Evolutionary conservation across 1,140 invertebrate genomes (phyloP), one percentile per base, ranked within the genome.

Genomic region (Hydropsyche tenuis): DNA sequence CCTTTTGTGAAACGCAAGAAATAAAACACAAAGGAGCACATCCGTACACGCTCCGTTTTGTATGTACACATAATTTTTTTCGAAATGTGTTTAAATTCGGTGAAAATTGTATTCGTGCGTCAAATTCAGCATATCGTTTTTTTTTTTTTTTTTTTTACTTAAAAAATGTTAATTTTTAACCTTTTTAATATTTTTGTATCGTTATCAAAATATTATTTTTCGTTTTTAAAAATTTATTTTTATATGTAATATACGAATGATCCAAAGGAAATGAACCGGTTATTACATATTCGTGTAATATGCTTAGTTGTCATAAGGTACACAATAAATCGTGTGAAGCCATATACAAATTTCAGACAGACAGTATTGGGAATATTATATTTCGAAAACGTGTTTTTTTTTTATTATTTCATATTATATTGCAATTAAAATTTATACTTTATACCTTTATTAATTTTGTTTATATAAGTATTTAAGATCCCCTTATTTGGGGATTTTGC

Each of bases 271-370:
- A 68, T 16, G 22, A 68, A 27, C 23, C 42, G 16, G 45, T 68
- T 68, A 68, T 68, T 68, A 68, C 65, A 16, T 45, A 22, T 22
- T 23, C 1, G 6, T 23, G 22, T 68, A 68, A 68, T 68, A 46
- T 48, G 20, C 65, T 46, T 68, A 68, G 7, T 23, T 22, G 22
- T 48, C 23, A 22, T 16, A 68, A 68, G 45, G 65, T 48, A 68
- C 48, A 68, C 65, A 22, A 18, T 48, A 56, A 56, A 16, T 46
- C 25, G n/a, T 1, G 25, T 16, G 68, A 70, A 70, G 68, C 68
- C 68, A 37, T 56, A 70, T 18, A 70, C 30, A 22, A 30, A 1
- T 37, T 4, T 37, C 3, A 37, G 18, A n/a, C 46, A 20, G 2
- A 14, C 5, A 51, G 46, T 5, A 51, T 5, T 51, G 14, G 18